A percentile compares a stretch with the other conserved stretches of the same genome.
Conservation (phyloP, 1,140 invertebrate species). For the Tribolium castaneum region DNA sequence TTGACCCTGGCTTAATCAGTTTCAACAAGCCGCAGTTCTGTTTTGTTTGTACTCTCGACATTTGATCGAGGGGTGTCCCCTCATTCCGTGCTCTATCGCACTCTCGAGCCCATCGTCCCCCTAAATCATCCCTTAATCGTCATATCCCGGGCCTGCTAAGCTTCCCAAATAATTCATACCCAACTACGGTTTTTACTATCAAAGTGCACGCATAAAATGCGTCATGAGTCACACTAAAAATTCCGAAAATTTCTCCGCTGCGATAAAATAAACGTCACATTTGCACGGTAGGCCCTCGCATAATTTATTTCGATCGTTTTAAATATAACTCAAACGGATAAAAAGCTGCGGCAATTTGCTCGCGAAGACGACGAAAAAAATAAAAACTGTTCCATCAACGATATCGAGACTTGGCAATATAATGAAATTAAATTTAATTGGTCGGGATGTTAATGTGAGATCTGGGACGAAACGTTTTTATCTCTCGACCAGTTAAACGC, state of each 20-base stretch:
- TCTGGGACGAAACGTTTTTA: constrained; percentile 37
- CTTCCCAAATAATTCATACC: constrained; percentile 9
- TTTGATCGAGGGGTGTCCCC: constrained; percentile 7
- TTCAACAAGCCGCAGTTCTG: background rate
- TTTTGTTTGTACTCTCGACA: background rate
- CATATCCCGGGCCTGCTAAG: background rate
- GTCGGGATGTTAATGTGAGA: constrained; percentile 35
- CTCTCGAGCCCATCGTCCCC: background rate
- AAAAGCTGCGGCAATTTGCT: constrained; percentile 9
- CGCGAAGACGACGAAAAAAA: background rate
- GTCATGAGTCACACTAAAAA: background rate
- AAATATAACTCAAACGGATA: constrained; percentile 22
- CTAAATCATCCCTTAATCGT: constrained; percentile 22
- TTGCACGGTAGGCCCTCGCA: background rate
- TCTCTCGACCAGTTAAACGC: constrained; percentile 17
- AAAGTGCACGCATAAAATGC: background rate
- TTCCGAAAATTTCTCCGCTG: background rate
- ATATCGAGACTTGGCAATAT: constrained; percentile 6
- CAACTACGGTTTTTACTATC: background rate
- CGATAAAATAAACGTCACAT: constrained; percentile 34
- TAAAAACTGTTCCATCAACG: constrained; percentile 6
- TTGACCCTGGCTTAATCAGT: background rate
- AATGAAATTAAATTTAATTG: constrained; percentile 45
- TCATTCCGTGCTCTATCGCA: constrained; percentile 9
- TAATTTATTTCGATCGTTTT: background rate